phyloP scores from a whole-genome alignment of 1,140 invertebrate species.

The Subanguina moxae region DNA sequence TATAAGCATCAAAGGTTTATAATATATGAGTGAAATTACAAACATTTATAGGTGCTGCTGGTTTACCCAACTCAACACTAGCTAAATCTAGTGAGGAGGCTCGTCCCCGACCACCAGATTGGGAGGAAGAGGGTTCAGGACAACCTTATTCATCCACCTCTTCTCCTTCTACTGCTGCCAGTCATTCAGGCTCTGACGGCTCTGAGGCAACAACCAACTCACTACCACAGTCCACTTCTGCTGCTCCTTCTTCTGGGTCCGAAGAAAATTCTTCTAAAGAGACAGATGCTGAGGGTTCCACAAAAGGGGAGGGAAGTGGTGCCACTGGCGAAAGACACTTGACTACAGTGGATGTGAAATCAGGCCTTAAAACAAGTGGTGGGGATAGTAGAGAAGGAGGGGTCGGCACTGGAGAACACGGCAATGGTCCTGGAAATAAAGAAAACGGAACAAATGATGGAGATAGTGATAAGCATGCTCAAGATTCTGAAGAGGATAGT shows the following conservation, averaged over 20 bases:
- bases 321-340: not conserved
- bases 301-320: not conserved
- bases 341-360: conserved; percentile 2
- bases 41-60: no score
- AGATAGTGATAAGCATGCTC: not conserved
- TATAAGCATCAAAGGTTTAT: no score
- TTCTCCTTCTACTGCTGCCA: not conserved
- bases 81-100: not conserved
- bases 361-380: conserved; percentile 1
- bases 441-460: conserved; percentile 11
- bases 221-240: no score
- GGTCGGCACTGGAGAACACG: not conserved
- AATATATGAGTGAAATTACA: no score
- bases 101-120: not conserved
- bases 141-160: not conserved
- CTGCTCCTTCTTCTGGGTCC: not conserved
- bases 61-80: no score
- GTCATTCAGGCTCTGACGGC: not conserved
- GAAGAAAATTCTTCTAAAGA: not conserved
- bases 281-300: not conserved
- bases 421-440: not conserved
- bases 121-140: not conserved
- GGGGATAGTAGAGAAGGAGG: not conserved
- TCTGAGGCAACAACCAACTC: not conserved
- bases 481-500: conserved; percentile 9